These are phyloP conservation scores for Eremobia ochroleuca DNA, from an alignment of 2,888 invertebrate genomes.

Conservation along the genomic window DNA sequence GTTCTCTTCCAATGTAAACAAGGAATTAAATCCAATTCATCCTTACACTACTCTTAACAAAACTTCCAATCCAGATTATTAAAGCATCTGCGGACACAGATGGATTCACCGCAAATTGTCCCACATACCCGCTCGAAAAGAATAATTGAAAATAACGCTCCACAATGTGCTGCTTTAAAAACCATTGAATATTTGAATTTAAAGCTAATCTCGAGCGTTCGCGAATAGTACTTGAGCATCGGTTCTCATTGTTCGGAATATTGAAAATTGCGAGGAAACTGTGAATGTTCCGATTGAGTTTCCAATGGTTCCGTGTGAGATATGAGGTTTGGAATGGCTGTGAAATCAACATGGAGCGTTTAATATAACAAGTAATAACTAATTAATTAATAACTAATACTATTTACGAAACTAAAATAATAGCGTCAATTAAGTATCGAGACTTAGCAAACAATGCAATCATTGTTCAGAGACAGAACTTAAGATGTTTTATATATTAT, in stretches of 20 bases:
- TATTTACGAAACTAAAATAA: too few relatives aligned
- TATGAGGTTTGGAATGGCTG: not conserved
- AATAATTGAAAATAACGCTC: slow-evolving; percentile 62
- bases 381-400: too few relatives aligned
- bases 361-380: too few relatives aligned
- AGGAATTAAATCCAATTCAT: not conserved
- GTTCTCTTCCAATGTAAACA: too few relatives aligned
- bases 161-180: slow-evolving; percentile 46
- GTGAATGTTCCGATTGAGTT: slow-evolving; percentile 25
- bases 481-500: not conserved
- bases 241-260: slow-evolving; percentile 46
- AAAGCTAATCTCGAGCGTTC: slow-evolving; percentile 43
- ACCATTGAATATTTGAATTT: slow-evolving; percentile 58
- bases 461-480: too few relatives aligned
- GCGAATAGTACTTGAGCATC: slow-evolving; percentile 17
- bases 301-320: not conserved
- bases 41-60: not conserved
- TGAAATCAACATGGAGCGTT: not conserved
- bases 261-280: slow-evolving; percentile 49
- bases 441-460: too few relatives aligned
- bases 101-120: slow-evolving; percentile 33
- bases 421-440: not conserved
- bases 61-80: slow-evolving; percentile 24
- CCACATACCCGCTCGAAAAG: slow-evolving; percentile 53
- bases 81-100: slow-evolving; percentile 24